These are phyloP conservation scores for Mythimna vitellina DNA, from an alignment of 2,888 invertebrate species.

Conservation along the genomic window DNA sequence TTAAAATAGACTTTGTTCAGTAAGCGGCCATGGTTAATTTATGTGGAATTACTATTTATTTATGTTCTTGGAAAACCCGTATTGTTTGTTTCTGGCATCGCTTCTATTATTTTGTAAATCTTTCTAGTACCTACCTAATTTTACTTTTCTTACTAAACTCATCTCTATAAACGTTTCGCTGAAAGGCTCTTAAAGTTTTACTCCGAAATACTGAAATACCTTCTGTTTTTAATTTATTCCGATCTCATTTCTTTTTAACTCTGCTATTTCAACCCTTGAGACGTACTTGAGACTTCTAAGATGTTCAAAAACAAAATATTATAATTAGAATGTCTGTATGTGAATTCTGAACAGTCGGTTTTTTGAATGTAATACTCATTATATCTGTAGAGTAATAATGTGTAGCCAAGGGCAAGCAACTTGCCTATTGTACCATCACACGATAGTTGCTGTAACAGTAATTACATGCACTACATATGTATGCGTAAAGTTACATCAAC, in stretches of 20 bases:
- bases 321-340: not conserved
- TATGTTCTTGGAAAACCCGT: slow-evolving; percentile 40
- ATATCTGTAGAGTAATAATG: slow-evolving; percentile 6
- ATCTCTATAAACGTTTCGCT: slow-evolving; percentile 21
- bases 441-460: slow-evolving; percentile 1
- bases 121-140: slow-evolving; percentile 13
- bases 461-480: slow-evolving; percentile 48
- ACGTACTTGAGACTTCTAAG: slow-evolving; percentile 26
- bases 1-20: slow-evolving; percentile 42
- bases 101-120: slow-evolving; percentile 2
- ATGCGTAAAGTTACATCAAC: slow-evolving; percentile 67
- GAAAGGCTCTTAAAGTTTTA: slow-evolving; percentile 7
- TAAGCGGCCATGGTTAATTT: slow-evolving; percentile 24
- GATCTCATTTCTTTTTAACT: slow-evolving; percentile 32
- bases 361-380: too few species aligned
- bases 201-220: not conserved
- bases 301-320: slow-evolving; percentile 8
- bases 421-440: slow-evolving; percentile 10
- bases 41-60: slow-evolving; percentile 29
- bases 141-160: not conserved
- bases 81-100: slow-evolving; percentile 14
- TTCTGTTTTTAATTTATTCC: slow-evolving; percentile 16
- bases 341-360: not conserved
- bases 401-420: slow-evolving; percentile 31
- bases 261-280: slow-evolving; percentile 29